Conservation (phyloP, 2,113 vertebrate genomes). For the Platanista minor region DNA sequence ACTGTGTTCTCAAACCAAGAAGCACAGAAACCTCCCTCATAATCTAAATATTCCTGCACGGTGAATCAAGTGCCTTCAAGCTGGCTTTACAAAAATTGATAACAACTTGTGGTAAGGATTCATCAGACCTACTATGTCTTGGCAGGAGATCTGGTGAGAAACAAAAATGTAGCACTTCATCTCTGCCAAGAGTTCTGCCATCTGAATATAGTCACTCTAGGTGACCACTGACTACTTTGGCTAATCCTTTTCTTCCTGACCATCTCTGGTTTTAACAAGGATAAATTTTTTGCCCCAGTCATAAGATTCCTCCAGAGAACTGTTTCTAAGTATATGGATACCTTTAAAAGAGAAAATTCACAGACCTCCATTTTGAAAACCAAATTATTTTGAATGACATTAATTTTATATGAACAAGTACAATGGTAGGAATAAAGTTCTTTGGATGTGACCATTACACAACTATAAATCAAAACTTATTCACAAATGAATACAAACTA, state of each 20-base stretch:
- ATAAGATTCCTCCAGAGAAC: background rate
- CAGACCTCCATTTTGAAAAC: background rate
- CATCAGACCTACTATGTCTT: slow-evolving; percentile 2
- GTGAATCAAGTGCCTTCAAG: background rate
- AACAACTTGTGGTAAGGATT: background rate
- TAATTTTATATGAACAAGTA: background rate
- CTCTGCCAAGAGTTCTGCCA: background rate
- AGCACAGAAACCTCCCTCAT: background rate
- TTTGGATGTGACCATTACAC: background rate
- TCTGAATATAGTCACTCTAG: background rate
- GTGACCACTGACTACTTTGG: background rate
- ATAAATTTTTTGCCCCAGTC: background rate
- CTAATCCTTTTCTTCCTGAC: slow-evolving; percentile 36
- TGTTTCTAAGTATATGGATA: background rate
- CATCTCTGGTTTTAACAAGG: background rate
- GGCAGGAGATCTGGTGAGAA: background rate
- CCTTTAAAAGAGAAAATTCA: background rate
- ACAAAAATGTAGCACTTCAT: slow-evolving; percentile 33
- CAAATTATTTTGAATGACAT: background rate
- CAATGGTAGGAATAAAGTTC: background rate
- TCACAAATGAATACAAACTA: background rate
- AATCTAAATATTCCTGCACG: background rate
- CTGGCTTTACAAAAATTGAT: slow-evolving; percentile 40
- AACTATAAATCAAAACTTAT: background rate
- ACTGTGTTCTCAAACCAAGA: background rate